Conservation (phyloP, 2,113 vertebrate genomes). For the Campylomormyrus numenius region DNA sequence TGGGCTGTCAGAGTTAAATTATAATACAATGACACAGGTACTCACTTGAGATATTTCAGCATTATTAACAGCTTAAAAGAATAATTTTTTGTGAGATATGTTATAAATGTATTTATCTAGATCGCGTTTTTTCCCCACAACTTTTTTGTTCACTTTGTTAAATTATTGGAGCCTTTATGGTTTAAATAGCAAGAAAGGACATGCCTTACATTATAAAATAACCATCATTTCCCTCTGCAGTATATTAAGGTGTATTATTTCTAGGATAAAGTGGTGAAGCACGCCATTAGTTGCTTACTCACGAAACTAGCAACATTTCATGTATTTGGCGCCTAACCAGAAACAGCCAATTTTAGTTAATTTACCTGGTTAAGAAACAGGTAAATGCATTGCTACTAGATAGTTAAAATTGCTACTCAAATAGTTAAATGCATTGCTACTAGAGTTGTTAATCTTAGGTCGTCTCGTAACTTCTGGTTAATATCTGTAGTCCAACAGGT, state of each 20-base stretch:
- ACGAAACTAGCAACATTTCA: neutral
- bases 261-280: neutral
- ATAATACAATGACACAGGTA: neutral
- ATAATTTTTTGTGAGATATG: neutral
- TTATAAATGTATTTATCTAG: neutral
- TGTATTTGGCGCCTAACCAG: neutral
- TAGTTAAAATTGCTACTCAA: neutral
- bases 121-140: neutral
- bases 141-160: neutral
- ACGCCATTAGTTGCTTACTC: neutral
- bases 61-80: neutral
- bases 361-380: neutral
- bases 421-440: neutral
- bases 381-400: too few relatives aligned
- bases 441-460: neutral
- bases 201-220: neutral
- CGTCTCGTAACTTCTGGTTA: neutral
- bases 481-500: neutral
- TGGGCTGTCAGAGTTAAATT: neutral
- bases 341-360: neutral
- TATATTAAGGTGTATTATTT: neutral
- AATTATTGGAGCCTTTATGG: neutral
- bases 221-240: neutral
- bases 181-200: neutral
- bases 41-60: neutral